A percentile compares a stretch with the other conserved stretches of the same genome.
Conservation (phyloP, 2,113 vertebrate genomes). For the Chunga burmeisteri region DNA sequence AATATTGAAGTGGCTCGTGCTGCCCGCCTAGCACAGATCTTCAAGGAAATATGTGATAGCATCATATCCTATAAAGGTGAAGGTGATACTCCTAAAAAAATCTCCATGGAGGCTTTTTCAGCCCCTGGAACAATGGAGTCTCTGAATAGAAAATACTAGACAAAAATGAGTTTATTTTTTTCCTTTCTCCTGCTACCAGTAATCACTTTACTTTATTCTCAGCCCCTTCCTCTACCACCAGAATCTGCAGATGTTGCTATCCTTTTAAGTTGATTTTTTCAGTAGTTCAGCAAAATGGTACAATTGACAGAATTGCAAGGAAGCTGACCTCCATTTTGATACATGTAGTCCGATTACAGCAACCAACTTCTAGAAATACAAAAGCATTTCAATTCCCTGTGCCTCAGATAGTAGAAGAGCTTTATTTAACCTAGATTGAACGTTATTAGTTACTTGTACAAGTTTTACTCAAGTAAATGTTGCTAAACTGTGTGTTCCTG, state of each 20-base stretch:
- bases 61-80: constrained; percentile 96
- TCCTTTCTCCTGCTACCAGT: background rate
- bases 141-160: background rate
- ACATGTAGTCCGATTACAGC: rapidly evolving
- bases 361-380: background rate
- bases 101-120: background rate
- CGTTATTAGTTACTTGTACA: background rate
- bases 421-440: background rate
- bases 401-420: background rate
- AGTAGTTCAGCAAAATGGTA: background rate
- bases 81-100: background rate
- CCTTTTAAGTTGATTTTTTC: background rate
- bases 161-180: rapidly evolving
- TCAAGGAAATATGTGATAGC: constrained; percentile 98
- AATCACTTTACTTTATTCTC: background rate
- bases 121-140: background rate
- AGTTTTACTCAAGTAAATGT: background rate
- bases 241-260: background rate
- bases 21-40: constrained; percentile 95
- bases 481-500: background rate
- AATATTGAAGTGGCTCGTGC: constrained; percentile 95
- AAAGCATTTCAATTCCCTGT: background rate
- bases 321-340: background rate
- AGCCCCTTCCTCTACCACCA: background rate
- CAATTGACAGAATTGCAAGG: background rate